These are phyloP conservation scores for Mesocentrotus franciscanus DNA, from an alignment of 53 echinoderm and acorn worm species.

Conservation along the genomic window DNA sequence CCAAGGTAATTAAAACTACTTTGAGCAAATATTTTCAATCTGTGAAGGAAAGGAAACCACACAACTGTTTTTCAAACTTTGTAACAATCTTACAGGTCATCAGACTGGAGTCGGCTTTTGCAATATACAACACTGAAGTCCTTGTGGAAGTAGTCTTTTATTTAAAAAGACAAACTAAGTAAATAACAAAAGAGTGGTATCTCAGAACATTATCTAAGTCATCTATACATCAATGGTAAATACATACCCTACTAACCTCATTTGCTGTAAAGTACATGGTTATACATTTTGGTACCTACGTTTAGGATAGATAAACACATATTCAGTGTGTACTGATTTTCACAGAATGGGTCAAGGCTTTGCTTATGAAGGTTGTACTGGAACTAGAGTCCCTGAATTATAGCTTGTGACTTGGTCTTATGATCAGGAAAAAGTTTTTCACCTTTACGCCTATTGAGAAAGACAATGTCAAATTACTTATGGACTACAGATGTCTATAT, in stretches of 20 bases:
- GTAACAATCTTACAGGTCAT: too few relatives aligned
- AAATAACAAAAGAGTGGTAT: not conserved
- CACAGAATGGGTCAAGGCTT: slow-evolving; percentile 13
- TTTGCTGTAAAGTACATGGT: not conserved
- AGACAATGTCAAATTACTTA: too few relatives aligned
- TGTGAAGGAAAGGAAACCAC: too few relatives aligned
- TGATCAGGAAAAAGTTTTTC: not conserved
- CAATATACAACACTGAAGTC: too few relatives aligned
- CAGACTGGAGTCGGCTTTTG: too few relatives aligned
- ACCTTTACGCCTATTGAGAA: not conserved
- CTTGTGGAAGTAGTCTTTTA: too few relatives aligned
- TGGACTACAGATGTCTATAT: too few relatives aligned
- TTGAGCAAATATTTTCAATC: too few relatives aligned
- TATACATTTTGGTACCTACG: not conserved
- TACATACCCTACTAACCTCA: not conserved
- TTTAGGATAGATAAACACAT: not conserved
- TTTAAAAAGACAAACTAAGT: not conserved
- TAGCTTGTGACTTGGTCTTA: not conserved
- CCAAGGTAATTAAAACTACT: not conserved
- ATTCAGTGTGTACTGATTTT: not conserved
- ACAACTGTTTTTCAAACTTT: too few relatives aligned
- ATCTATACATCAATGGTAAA: not conserved
- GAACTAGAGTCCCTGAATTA: not conserved
- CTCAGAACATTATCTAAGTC: not conserved
- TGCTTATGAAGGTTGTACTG: not conserved